Conservation (phyloP, 1,140 invertebrate genomes). For the Arctopsyche grandis region DNA sequence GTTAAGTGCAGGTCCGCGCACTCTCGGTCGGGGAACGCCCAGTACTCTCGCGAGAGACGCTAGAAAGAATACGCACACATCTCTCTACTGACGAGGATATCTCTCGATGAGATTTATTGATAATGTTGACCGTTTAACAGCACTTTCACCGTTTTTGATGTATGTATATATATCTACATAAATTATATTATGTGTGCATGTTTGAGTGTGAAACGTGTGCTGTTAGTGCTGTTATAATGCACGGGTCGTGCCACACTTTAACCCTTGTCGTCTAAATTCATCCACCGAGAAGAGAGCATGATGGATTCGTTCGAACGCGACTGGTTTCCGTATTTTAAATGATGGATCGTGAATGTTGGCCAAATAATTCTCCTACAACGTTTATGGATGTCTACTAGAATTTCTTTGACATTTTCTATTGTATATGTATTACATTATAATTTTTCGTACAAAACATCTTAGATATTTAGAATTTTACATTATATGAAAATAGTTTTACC, state of each 20-base stretch:
- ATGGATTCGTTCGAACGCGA: neutral
- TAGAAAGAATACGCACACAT: neutral
- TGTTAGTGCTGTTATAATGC: neutral
- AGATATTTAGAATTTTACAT: too few species aligned
- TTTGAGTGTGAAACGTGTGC: neutral
- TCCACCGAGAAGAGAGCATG: too few species aligned
- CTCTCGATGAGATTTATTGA: neutral
- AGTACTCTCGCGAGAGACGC: neutral
- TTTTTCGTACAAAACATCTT: too few species aligned
- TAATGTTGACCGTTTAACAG: neutral
- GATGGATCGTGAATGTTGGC: too few species aligned
- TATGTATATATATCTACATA: too few species aligned
- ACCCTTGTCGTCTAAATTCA: conserved; percentile 3
- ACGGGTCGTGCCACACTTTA: neutral
- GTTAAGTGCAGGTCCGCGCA: conserved; percentile 23
- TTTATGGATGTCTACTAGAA: too few species aligned
- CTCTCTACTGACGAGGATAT: neutral
- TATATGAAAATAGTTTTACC: too few species aligned
- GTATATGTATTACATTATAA: too few species aligned
- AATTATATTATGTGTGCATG: too few species aligned
- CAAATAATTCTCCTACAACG: too few species aligned
- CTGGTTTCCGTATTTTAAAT: too few species aligned
- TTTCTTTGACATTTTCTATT: too few species aligned
- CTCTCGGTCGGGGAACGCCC: neutral
- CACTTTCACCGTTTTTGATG: neutral